Conservation (phyloP, 1,140 invertebrate genomes). For the Drosophila baimaii region DNA sequence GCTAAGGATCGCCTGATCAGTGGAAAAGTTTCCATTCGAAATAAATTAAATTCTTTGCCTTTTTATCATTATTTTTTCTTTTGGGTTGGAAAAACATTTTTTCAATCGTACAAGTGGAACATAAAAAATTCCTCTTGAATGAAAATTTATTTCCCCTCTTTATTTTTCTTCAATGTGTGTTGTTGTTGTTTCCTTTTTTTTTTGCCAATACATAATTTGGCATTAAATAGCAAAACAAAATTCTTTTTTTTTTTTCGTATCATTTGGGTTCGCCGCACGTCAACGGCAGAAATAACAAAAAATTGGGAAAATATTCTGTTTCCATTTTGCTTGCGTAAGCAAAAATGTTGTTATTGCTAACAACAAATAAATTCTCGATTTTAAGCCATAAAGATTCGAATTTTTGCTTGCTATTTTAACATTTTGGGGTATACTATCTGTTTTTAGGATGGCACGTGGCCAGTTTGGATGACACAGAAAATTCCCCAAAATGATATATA, state of each 20-base stretch:
- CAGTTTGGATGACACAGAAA: conserved; percentile 35
- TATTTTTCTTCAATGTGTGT: conserved; percentile 9
- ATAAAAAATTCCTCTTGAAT: conserved; percentile 50
- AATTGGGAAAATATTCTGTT: conserved; percentile 54
- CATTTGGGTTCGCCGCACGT: conserved; percentile 48
- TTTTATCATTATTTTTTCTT: conserved; percentile 10
- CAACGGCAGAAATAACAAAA: conserved; percentile 33
- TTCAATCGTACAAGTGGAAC: conserved; percentile 44
- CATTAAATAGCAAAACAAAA: conserved; percentile 52
- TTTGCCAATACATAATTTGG: conserved; percentile 48
- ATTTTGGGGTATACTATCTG: conserved; percentile 23
- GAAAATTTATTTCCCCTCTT: conserved; percentile 29
- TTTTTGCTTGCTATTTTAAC: conserved; percentile 41
- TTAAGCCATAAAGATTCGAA: conserved; percentile 65
- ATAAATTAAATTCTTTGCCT: conserved; percentile 24
- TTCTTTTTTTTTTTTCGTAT: conserved; percentile 19
- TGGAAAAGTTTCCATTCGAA: conserved; percentile 47
- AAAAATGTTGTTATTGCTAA: conserved; percentile 56
- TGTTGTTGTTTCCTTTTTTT: conserved; percentile 3
- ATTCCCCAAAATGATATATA: conserved; percentile 10
- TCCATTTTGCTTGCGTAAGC: conserved; percentile 72
- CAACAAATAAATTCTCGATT: conserved; percentile 76
- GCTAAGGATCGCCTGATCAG: conserved; percentile 26
- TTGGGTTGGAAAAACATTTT: conserved; percentile 21
- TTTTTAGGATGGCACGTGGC: conserved; percentile 42